A percentile compares a stretch with the other conserved stretches of the same genome.
Evolutionary conservation across 2,113 vertebrate species (phyloP).

Genomic region (Cyanistes caeruleus): DNA sequence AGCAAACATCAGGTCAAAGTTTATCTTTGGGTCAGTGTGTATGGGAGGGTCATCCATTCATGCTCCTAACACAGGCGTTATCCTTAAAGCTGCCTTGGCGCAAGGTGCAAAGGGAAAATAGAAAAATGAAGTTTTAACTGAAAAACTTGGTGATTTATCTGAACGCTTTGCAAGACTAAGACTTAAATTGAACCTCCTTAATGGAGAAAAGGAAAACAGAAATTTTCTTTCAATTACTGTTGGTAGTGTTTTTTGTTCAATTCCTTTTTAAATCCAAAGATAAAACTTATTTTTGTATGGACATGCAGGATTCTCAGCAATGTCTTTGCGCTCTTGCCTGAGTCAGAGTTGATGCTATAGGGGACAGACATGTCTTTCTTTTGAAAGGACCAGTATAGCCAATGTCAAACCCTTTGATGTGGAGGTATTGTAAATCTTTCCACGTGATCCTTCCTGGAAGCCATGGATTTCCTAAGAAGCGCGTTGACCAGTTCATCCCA

Average conservation of each 20-base stretch:
- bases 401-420: conserved; percentile 16
- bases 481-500: conserved; percentile 28
- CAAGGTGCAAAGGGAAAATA: neutral
- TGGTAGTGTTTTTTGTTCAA: neutral
- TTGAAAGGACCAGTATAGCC: neutral
- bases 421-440: conserved; percentile 39
- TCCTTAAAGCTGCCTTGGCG: neutral
- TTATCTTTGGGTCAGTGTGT: conserved; percentile 86
- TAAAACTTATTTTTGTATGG: neutral
- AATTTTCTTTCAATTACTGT: neutral
- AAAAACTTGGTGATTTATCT: neutral
- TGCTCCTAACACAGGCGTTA: neutral
- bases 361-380: conserved; percentile 10
- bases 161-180: neutral
- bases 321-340: neutral
- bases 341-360: neutral
- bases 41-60: conserved; percentile 6
- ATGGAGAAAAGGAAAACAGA: neutral
- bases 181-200: neutral
- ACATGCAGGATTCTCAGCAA: neutral
- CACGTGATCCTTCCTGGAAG: conserved; percentile 36
- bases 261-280: neutral
- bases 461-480: conserved; percentile 7
- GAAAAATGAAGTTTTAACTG: neutral
- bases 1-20: conserved; percentile 86